Evolutionary conservation across 1,140 invertebrate species (phyloP), one percentile per base, ranked within the genome.

Genomic region (Galendromus occidentalis): DNA sequence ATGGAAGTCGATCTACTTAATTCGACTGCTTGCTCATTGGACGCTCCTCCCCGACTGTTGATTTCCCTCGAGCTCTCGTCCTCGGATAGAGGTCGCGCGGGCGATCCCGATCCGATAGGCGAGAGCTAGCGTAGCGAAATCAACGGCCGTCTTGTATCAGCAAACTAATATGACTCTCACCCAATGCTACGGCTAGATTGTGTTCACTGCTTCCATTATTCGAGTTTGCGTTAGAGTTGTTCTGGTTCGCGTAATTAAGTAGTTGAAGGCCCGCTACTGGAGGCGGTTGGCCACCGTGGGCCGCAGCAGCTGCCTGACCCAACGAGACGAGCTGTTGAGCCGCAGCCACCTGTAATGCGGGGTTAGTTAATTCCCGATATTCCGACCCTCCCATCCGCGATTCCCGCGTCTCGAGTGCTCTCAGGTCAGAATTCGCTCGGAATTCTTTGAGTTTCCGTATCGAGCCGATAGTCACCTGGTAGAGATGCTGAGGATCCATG

Each of bases 1-100:
- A 64, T 44, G 67, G 66, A 29, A 69, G 47, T 66, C 28, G 45
- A 47, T 28, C 28, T 47, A 20, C 18, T 47, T 47, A 47, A 47
- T 47, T 39, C 4, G 33, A 39, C 33, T 39, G 33, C 33, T 39
- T 39, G 33, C 33, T 39, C 33, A 39, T 9, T 39, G 9, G 33
- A 39, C 33, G 33, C 9, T 9, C 9, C 33, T 6, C 33, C 9
- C 33, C 33, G 4, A 9, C 33, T 39, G 33, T 39, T 39, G 33
- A 39, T 39, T 39, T 39, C 33, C 33, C 33, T 39, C 33, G 33
- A 39, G 33, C 33, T 9, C 33, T 39, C 33, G 33, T 39, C 33
- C 9, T 39, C 33, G 9, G 33, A 39, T 9, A 4, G 33, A 39
- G 4, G 33, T 39, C 33, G 33, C 33, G 9, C 33, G 4, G 33